A percentile compares a stretch with the other conserved stretches of the same genome.
Conservation (phyloP, 2,797 vertebrate genomes). For the Cryptoprocta ferox region DNA sequence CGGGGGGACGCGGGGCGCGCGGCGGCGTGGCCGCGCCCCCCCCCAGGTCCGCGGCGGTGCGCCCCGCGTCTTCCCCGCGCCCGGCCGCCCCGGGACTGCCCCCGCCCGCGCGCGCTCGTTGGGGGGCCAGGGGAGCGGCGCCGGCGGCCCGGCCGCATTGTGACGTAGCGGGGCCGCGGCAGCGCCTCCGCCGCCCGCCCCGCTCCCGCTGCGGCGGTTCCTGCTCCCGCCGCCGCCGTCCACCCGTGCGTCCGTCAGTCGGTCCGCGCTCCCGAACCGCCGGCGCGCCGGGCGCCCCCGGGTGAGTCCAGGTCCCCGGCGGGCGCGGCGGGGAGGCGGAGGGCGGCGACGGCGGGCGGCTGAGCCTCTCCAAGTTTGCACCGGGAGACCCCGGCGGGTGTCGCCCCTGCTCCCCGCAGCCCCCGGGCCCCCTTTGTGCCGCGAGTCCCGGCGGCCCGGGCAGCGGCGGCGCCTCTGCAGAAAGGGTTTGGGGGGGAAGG, state of each 20-base stretch:
- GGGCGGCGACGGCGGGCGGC: not conserved
- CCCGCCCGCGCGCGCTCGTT: not conserved
- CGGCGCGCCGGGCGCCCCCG: not conserved
- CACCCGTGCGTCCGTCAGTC: not conserved
- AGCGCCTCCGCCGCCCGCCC: conserved; percentile 69
- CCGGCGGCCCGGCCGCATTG: conserved; percentile 80
- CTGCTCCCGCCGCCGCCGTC: not conserved
- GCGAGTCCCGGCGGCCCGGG: conserved; percentile 27
- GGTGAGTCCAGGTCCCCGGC: conserved; percentile 67
- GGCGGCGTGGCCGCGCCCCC: not conserved
- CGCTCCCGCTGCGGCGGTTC: not conserved
- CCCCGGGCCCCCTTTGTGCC: conserved; percentile 69
- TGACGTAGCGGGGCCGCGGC: conserved; percentile 84
- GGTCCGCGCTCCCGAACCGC: conserved; percentile 12
- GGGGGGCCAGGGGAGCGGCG: conserved; percentile 70
- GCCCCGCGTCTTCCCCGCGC: not conserved
- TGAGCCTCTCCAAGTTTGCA: conserved; percentile 72
- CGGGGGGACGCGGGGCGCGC: not conserved
- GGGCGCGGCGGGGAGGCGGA: not conserved
- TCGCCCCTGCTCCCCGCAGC: not conserved
- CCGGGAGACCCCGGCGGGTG: conserved; percentile 24
- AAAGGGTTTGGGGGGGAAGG: not conserved
- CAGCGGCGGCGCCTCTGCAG: conserved; percentile 22
- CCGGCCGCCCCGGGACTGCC: conserved; percentile 6
- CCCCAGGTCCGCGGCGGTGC: not conserved